phyloP scores from a whole-genome alignment of 2,888 invertebrate species.

The Oxystoma pomonae region DNA sequence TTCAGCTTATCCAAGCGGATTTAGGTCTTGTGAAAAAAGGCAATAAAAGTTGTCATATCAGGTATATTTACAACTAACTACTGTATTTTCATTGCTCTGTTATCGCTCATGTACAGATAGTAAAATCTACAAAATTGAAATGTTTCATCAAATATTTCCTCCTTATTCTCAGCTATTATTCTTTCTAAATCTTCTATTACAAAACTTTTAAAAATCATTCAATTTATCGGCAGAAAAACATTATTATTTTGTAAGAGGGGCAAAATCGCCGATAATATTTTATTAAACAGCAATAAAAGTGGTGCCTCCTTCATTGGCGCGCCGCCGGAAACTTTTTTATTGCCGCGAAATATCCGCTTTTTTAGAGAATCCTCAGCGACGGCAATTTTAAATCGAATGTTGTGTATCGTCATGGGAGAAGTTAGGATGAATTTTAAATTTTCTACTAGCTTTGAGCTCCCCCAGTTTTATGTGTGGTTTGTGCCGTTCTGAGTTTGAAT shows the following conservation, averaged over 20 bases:
- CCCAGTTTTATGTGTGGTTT: too few species aligned
- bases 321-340: constrained; percentile 28
- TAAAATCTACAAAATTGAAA: too few species aligned
- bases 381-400: too few species aligned
- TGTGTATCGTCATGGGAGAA: too few species aligned
- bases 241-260: constrained; percentile 24
- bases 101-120: too few species aligned
- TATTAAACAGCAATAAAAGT: constrained; percentile 33
- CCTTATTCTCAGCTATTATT: too few species aligned
- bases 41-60: neutral
- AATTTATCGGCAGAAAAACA: neutral
- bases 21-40: neutral
- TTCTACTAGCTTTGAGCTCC: too few species aligned
- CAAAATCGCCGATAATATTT: constrained; percentile 29
- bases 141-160: too few species aligned
- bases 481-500: too few species aligned
- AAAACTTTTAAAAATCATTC: neutral
- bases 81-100: neutral
- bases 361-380: too few species aligned
- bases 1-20: neutral
- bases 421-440: too few species aligned
- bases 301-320: constrained; percentile 24
- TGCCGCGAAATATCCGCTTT: too few species aligned
- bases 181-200: neutral
- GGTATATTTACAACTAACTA: neutral